A percentile compares a stretch with the other conserved stretches of the same genome.
phyloP scores from a whole-genome alignment of 1,140 invertebrate species.

The Pseudomyrmex flavicornis region DNA sequence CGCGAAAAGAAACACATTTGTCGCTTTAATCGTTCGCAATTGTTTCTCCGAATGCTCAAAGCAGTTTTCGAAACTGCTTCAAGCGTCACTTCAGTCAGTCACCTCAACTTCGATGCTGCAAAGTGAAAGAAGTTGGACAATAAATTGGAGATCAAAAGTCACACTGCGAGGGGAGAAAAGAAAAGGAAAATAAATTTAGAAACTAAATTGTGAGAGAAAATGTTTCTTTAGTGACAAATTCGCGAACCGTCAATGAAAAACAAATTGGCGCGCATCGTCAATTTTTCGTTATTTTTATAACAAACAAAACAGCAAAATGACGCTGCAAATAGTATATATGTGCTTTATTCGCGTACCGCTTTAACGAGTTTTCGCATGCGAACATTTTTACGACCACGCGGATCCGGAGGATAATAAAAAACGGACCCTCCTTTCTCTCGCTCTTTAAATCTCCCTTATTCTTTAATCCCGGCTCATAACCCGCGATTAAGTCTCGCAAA shows the following conservation, averaged over 20 bases:
- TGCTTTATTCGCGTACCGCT: neutral
- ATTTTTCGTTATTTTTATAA: slow-evolving; percentile 4
- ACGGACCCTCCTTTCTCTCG: slow-evolving; percentile 3
- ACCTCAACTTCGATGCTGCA: neutral
- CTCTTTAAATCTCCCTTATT: slow-evolving; percentile 22
- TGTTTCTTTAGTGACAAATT: slow-evolving; percentile 15
- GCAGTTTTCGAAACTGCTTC: neutral
- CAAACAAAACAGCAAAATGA: neutral
- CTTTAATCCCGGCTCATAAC: slow-evolving; percentile 12
- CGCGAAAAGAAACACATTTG: neutral
- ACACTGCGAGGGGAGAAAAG: neutral
- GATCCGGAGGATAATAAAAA: slow-evolving; percentile 22
- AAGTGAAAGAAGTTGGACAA: slow-evolving; percentile 5
- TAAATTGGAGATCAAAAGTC: too few relatives aligned
- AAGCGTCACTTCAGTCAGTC: neutral
- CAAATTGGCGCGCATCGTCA: neutral
- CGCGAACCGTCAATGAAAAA: neutral
- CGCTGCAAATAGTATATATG: neutral
- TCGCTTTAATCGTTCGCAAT: neutral
- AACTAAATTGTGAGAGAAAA: neutral
- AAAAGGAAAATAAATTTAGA: slow-evolving; percentile 6
- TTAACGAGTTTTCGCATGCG: slow-evolving; percentile 19
- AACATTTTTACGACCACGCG: neutral
- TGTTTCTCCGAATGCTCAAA: neutral
- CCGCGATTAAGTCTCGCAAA: neutral